Evolutionary conservation across 1,140 invertebrate species (phyloP).

Genomic region (Wasmannia auropunctata): DNA sequence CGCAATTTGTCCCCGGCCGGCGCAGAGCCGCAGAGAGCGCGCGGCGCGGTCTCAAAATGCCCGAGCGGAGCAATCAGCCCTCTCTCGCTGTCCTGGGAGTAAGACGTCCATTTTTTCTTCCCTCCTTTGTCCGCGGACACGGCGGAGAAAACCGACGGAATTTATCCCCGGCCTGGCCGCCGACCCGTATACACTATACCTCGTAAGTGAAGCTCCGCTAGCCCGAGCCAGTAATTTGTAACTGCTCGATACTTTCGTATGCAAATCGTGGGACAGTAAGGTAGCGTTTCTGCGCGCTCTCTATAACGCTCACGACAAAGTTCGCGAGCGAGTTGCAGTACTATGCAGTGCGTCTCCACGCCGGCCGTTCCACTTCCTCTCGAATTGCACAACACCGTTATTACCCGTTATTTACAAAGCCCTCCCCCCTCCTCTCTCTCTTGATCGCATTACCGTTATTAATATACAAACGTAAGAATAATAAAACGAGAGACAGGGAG

Average conservation of each 20-base stretch:
- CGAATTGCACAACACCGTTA: neutral
- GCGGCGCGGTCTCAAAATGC: conserved; percentile 66
- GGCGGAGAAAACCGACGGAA: conserved; percentile 28
- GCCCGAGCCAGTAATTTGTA: conserved; percentile 38
- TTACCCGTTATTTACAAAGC: neutral
- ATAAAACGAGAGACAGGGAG: neutral
- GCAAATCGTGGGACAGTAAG: conserved; percentile 49
- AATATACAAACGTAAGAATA: neutral
- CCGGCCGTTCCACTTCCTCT: neutral
- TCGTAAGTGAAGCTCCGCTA: conserved; percentile 28
- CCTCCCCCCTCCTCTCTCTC: no score
- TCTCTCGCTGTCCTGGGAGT: conserved; percentile 58
- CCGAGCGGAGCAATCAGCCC: conserved; percentile 78
- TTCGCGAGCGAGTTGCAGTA: conserved; percentile 35
- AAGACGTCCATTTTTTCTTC: conserved; percentile 59
- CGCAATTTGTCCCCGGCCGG: conserved; percentile 80
- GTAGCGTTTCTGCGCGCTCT: conserved; percentile 26
- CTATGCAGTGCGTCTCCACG: neutral
- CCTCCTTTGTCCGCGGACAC: conserved; percentile 27
- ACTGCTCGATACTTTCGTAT: conserved; percentile 58
- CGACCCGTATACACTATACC: neutral
- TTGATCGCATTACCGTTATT: neutral
- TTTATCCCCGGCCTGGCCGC: conserved; percentile 38
- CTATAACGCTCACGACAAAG: conserved; percentile 41
- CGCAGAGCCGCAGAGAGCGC: no score